Evolutionary conservation across 1,140 invertebrate genomes (phyloP), one percentile per base, ranked within the genome.

Genomic region (Octopus sinensis): DNA sequence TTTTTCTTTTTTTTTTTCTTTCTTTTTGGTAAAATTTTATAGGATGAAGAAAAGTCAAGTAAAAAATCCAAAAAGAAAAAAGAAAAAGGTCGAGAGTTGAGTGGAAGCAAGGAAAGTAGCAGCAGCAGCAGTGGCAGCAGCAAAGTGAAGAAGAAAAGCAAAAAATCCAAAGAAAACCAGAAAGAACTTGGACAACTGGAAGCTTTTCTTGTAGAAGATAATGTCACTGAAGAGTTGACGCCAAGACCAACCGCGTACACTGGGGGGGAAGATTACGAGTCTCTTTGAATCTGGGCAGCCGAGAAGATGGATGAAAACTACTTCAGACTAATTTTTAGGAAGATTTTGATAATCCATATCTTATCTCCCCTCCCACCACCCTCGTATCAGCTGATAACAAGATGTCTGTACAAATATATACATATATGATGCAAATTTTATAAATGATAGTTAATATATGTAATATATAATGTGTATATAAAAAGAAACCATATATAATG

Each of bases 91-190:
- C 56, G n/a, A n/a, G 78, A 82, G 12, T 82, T n/a, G 83, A 83
- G 82, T 75, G 92, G 84, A 90, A 90, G 77, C 93, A 92, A 87
- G 86, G 79, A 92, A 93, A 81, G 92, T 92, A 6, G 93, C 92
- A 43, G 30, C 30, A 43, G 30, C 30, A 43, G 30, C 30, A 43
- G 30, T 0, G 23, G 23, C 30, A 83, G 89, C 91, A 4, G 23
- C 5, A 68, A 77, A 43, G 62, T 82, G 54, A 79, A 81, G 79
- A 10, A 91, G 91, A 52, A 91, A 87, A 78, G 90, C 88, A 83
- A 76, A 54, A 30, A 76, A 79, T 68, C 52, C 30, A 76, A 54
- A 78, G 62, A 73, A 79, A 6, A 75, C 56, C 30, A 79, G 51
- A 43, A 71, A 75, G 81, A 82, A 9, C 30, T 53, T 23, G 86